Conservation (phyloP, 1,140 invertebrate species). For the Eurosta solidaginis region DNA sequence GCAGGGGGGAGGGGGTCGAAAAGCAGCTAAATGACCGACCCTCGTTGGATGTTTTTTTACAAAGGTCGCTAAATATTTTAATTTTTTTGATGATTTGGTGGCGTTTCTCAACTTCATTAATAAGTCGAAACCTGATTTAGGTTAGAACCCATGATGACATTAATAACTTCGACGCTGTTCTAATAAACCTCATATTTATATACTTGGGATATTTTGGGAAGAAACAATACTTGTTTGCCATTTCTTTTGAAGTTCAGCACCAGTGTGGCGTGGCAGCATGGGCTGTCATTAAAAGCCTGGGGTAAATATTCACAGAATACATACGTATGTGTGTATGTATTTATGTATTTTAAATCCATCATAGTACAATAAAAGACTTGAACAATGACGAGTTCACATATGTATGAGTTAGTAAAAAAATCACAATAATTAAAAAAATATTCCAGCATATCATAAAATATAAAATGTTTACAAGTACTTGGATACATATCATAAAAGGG, state of each 20-base stretch:
- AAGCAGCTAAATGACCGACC: too few species aligned
- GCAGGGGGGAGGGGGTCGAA: too few species aligned
- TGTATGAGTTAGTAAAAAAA: neutral
- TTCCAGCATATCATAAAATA: neutral
- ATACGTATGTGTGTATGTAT: neutral
- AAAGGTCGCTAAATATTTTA: too few species aligned
- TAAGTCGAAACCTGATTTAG: too few species aligned
- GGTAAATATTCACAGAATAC: too few species aligned
- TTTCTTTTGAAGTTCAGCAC: neutral
- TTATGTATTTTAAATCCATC: neutral
- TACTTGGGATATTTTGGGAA: neutral
- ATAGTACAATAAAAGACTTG: conserved; percentile 6
- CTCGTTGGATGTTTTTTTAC: too few species aligned
- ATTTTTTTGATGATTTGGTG: too few species aligned
- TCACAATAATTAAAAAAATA: neutral
- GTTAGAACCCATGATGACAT: too few species aligned
- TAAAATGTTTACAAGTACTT: neutral
- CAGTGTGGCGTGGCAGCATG: neutral
- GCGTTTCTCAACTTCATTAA: too few species aligned
- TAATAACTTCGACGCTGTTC: too few species aligned
- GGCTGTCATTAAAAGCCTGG: neutral
- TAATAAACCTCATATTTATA: neutral
- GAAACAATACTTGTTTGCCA: neutral
- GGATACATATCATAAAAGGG: conserved; percentile 6
- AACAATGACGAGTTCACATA: neutral